Base-by-base conservation (phyloP, 2,888 invertebrate genomes). In the Archaeoteleia sp. region DNA sequence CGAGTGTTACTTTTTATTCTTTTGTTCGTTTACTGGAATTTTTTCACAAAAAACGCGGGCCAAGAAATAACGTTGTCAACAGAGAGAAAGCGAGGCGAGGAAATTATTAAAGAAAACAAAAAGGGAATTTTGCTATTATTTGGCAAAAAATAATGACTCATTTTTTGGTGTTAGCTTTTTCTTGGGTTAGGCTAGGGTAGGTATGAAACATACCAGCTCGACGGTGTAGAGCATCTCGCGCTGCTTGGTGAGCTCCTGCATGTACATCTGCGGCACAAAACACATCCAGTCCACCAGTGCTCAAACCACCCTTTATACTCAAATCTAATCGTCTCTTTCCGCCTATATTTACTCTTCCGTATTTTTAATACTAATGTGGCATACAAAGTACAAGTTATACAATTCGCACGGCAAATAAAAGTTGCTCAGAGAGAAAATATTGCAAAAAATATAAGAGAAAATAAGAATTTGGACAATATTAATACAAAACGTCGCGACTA, bases 191-290 rank as follows among this genome's bases (percentile, higher is more conserved):
- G 74, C 76, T 76, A 77, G 74, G 78, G 78, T 82, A 77, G 85
- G 84, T 82, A 85, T 75, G 82, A 79, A 85, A 88, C 91, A 89
- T 91, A 92, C 92, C 92, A 93, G 89, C 90, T 93, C 93, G 87
- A 92, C 92, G 86, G 92, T 92, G 88, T 92, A 90, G 87, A 93
- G 89, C 88, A 92, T 89, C 89, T 93, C 92, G 88, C 92, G 91
- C 88, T 93, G 92, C 88, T 92, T 92, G 88, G 90, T 94, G 89
- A 95, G 92, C 92, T 95, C 95, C 88, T 94, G 93, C 89, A 92
- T 91, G 90, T 92, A 93, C 88, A 93, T 92, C 92, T 93, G 92
- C 89, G 88, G 86, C 85, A 87, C 87, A 85, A 85, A 82, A 83
- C 78, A 78, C 79, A 82, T 82, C 82, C 81, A 84, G 78, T 83